Evolutionary conservation across 2,797 vertebrate species (phyloP), one percentile per base, ranked within the genome.

Genomic region (Gallinago nigripennis): DNA sequence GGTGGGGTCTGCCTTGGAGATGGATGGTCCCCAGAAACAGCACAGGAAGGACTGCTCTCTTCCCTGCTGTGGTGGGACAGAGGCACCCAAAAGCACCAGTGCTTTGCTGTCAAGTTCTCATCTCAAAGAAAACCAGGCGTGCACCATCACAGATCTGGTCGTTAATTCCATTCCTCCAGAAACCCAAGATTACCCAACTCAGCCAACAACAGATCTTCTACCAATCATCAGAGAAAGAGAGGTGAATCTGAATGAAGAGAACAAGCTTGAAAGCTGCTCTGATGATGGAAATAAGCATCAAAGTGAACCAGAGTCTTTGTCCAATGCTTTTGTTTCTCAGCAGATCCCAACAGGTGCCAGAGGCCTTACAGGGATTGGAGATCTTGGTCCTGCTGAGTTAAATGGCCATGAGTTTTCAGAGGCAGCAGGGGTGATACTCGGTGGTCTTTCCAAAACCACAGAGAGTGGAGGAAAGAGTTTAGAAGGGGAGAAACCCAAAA

Each of bases 161-260:
- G 0, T 83, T 43, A 43, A 43, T 16, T 93, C 95, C 64, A 8
- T 51, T 43, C 84, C 94, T 68, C 75, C 92, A 66, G 94, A 98
- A 94, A 92, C 58, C 31, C 92, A 92, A 84, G 94, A 94, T 33
- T 96, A 92, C 90, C 95, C 97, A 71, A 56, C 95, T 61, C 90
- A 96, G 43, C 75, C 96, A 25, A 37, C 71, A 16, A 93, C 1
- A 0, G 86, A 98, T 75, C 80, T 97, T 46, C 82, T 97, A 70
- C 96, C 82, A 13, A 88, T 96, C 88, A 86, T 96, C 88, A 78
- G 25, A 21, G 68, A 90, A 65, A 54, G 57, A 68, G 80, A 89
- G 9, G 6, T 30, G 20, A 77, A 18, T 1, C 27, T 63, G 30
- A 61, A 69, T 45, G 78, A 31, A 48, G 88, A 95, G 54, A 91